A percentile compares a stretch with the other conserved stretches of the same genome.
Evolutionary conservation across 30 jellyfish, hydroid and myxozoan genomes (phyloP).

Genomic region (Turritopsis rubra): DNA sequence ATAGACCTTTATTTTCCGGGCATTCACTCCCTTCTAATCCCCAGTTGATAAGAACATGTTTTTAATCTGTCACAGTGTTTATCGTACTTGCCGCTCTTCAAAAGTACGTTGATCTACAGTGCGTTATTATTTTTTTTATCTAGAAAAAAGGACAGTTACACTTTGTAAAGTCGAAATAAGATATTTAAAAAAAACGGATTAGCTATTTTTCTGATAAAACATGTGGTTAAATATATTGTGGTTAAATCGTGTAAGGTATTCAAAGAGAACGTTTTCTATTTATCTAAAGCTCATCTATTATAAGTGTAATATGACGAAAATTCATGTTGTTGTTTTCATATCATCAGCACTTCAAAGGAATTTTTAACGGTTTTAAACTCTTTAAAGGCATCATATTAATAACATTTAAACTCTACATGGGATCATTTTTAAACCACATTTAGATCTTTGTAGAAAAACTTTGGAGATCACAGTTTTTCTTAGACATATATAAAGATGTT

Average conservation of each 20-base stretch:
- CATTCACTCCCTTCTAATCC: background rate
- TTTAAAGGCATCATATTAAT: background rate
- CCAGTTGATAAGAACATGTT: background rate
- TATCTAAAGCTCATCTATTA: background rate
- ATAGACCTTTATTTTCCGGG: too few relatives aligned
- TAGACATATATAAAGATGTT: too few relatives aligned
- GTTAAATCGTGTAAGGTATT: background rate
- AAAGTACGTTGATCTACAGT: background rate
- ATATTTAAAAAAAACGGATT: background rate
- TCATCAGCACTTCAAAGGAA: background rate
- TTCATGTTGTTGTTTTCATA: background rate
- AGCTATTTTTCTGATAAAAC: background rate
- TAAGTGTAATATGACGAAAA: background rate
- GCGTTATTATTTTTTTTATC: background rate
- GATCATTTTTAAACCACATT: too few relatives aligned
- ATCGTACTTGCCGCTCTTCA: background rate
- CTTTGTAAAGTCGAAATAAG: background rate
- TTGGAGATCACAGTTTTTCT: too few relatives aligned
- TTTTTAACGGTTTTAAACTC: background rate
- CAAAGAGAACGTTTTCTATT: background rate
- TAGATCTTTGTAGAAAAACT: too few relatives aligned
- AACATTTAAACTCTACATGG: too few relatives aligned
- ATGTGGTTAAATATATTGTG: background rate
- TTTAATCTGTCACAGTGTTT: background rate
- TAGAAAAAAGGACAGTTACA: background rate